A percentile compares a stretch with the other conserved stretches of the same genome.
These are phyloP conservation scores for Aethes cnicana DNA, from an alignment of 2,888 invertebrate species.

Conservation along the genomic window DNA sequence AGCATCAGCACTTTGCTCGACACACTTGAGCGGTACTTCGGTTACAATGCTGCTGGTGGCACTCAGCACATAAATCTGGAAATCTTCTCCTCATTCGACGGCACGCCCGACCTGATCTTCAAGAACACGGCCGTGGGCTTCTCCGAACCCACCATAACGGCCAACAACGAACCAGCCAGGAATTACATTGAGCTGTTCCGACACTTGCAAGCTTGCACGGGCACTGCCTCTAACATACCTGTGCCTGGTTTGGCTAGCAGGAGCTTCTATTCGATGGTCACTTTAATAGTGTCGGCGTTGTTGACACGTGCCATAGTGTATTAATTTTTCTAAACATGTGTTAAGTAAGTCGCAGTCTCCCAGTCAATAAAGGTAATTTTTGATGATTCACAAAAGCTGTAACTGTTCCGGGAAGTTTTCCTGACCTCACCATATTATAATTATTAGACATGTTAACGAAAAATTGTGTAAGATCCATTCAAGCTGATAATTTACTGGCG, in stretches of 20 bases:
- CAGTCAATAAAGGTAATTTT: no score
- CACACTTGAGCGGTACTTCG: conserved; percentile 76
- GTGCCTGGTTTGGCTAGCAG: conserved; percentile 43
- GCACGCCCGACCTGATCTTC: conserved; percentile 80
- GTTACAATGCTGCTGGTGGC: conserved; percentile 60
- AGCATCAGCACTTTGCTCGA: conserved; percentile 65
- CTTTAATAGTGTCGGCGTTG: conserved; percentile 48
- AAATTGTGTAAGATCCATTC: no score
- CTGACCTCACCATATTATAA: no score
- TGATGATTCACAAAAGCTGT: no score
- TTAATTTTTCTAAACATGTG: conserved; percentile 35
- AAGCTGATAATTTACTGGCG: no score
- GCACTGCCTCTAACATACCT: conserved; percentile 43
- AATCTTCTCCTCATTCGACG: conserved; percentile 83
- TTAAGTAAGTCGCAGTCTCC: no score
- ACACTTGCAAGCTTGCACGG: conserved; percentile 65
- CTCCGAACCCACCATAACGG: conserved; percentile 60
- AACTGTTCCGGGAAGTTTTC: no score
- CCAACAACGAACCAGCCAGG: conserved; percentile 64
- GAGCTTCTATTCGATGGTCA: conserved; percentile 51
- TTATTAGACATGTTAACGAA: no score
- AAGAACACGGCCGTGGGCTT: conserved; percentile 84
- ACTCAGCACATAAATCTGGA: conserved; percentile 71
- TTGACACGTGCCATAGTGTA: conserved; percentile 48
- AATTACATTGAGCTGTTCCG: conserved; percentile 82